Evolutionary conservation across 1,140 invertebrate genomes (phyloP).

Genomic region (Drosophila pectinifera): DNA sequence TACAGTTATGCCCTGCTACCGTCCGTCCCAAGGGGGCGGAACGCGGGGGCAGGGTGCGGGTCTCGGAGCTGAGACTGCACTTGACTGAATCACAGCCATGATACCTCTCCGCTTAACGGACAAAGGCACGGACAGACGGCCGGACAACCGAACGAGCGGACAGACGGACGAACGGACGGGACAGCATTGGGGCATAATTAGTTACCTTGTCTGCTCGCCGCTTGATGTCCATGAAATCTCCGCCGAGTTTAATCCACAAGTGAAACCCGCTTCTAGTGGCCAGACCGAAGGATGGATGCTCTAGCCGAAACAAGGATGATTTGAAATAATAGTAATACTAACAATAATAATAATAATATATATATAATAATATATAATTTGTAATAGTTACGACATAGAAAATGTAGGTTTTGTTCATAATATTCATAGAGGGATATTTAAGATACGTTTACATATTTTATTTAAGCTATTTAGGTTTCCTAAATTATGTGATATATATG

Average conservation of each 20-base stretch:
- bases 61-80: slow-evolving; percentile 45
- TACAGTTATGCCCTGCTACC: slow-evolving; percentile 62
- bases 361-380: no score
- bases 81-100: slow-evolving; percentile 50
- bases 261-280: background rate
- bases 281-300: background rate
- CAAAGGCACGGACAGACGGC: slow-evolving; percentile 9
- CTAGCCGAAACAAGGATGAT: background rate
- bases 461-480: no score
- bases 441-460: no score
- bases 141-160: slow-evolving; percentile 1
- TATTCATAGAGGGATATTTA: no score
- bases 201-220: slow-evolving; percentile 54
- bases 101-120: slow-evolving; percentile 29
- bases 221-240: slow-evolving; percentile 60
- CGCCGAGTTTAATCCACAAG: slow-evolving; percentile 49
- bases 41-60: background rate
- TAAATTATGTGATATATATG: no score
- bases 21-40: slow-evolving; percentile 14
- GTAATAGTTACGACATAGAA: no score
- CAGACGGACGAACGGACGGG: background rate
- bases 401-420: no score
- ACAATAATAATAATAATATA: no score
- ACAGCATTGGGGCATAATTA: slow-evolving; percentile 57
- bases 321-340: no score